These are phyloP conservation scores for Trichogramma pretiosum DNA, from an alignment of 1,140 invertebrate species.

Conservation along the genomic window DNA sequence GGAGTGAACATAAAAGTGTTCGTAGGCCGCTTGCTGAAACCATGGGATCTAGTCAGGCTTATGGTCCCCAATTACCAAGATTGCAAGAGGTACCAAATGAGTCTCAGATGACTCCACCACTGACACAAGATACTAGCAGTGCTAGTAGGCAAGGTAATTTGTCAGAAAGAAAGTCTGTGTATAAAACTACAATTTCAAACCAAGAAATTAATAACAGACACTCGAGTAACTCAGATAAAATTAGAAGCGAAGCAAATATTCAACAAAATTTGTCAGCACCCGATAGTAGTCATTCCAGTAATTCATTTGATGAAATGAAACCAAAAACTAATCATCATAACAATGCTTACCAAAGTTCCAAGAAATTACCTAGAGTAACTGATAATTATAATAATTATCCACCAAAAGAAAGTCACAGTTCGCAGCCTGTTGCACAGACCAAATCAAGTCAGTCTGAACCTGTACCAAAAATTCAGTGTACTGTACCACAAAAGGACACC, in stretches of 20 bases:
- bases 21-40: conserved; percentile 32
- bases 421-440: not conserved
- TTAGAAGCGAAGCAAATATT: conserved; percentile 2
- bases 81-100: conserved; percentile 15
- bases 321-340: conserved; percentile 3
- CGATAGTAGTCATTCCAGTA: conserved; percentile 1
- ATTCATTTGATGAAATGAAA: not conserved
- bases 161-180: conserved; percentile 6
- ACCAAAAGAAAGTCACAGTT: not conserved
- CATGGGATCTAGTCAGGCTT: conserved; percentile 2
- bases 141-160: not conserved
- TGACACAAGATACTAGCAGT: conserved; percentile 2
- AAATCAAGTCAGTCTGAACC: not conserved
- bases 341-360: conserved; percentile 7
- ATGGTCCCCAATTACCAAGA: conserved; percentile 15
- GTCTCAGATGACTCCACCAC: conserved; percentile 1
- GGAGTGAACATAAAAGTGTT: conserved; percentile 21
- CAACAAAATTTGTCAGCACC: not conserved
- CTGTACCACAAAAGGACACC: conserved; percentile 15
- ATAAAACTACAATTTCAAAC: not conserved
- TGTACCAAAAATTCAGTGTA: conserved; percentile 16
- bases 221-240: conserved; percentile 9
- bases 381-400: conserved; percentile 11
- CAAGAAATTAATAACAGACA: conserved; percentile 16
- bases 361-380: not conserved